Evolutionary conservation across 1,140 invertebrate genomes (phyloP), one percentile per base, ranked within the genome.

Genomic region (Anoplophora glabripennis): DNA sequence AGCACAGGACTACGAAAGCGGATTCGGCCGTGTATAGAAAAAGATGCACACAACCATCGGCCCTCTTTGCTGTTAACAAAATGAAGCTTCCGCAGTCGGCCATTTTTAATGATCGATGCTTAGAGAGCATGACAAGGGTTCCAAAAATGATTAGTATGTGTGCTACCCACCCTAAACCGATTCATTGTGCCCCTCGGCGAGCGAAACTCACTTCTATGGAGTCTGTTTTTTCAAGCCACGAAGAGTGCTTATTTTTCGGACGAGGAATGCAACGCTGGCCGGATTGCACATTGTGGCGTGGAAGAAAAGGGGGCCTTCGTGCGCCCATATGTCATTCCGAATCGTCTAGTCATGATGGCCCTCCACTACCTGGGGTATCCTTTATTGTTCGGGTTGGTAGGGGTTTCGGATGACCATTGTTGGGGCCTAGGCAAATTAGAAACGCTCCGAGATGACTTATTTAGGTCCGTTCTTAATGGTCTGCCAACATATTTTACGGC

Each of bases 41-140:
- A 28, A 28, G 21, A 28, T 5, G 21, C 21, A 28, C 5, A 28
- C 3, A 28, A 2, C 21, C 21, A 28, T 28, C 44, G 15, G 11
- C 28, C 56, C 46, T 47, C 41, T 46, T 47, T 47, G 56, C 46
- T 51, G 57, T 59, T 62, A 59, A 64, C 62, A 64, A 64, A 64
- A 64, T 64, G 63, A 28, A 28, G 21, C 21, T 5, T 28, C 21
- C 21, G 21, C 21, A 28, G 21, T 57, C 64, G 55, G 64, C 64
- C 64, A 66, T 66, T 66, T 66, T 66, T 66, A 66, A 66, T 66
- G 64, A 66, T 66, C 64, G 57, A 63, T 63, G 61, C 61, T 65
- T 61, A 60, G 57, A 58, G 57, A 65, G 60, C 64, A 53, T 65
- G 64, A 65, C 64, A 59, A 65, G 64, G 64, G 64, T 65, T 61